Percentiles rank a stretch among this genome's conserved stretches.
Evolutionary conservation across 1,140 invertebrate species (phyloP).

Genomic region (Sminthurides bifidus): DNA sequence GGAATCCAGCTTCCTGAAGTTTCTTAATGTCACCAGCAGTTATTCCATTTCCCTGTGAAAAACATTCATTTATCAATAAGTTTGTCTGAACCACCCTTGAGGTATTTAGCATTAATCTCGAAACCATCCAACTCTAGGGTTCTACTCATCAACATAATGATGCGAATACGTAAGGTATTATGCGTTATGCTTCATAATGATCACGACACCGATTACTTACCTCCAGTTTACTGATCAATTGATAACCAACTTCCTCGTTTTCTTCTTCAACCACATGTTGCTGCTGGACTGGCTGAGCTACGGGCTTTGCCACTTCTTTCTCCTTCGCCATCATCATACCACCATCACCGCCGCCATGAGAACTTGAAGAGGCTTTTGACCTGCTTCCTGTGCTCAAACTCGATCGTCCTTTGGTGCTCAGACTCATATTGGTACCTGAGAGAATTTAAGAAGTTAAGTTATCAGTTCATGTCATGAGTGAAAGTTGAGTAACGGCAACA

Average conservation of each 20-base stretch:
- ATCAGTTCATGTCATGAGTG: too few species aligned
- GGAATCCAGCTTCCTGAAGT: conserved; percentile 78
- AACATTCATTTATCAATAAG: not conserved
- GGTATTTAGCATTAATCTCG: not conserved
- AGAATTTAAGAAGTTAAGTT: too few species aligned
- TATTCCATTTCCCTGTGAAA: conserved; percentile 52
- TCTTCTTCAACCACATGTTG: too few species aligned
- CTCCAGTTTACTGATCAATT: conserved; percentile 48
- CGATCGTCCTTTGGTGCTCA: not conserved
- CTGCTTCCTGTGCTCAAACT: not conserved
- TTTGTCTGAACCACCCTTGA: not conserved
- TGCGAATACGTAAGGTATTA: too few species aligned
- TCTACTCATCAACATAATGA: conserved; percentile 10
- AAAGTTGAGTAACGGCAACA: too few species aligned
- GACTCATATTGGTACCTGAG: too few species aligned
- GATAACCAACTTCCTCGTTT: conserved; percentile 48
- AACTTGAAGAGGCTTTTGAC: too few species aligned
- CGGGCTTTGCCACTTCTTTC: too few species aligned
- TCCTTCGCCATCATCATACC: too few species aligned
- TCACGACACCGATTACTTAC: conserved; percentile 35
- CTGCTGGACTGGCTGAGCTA: too few species aligned
- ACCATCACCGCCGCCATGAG: too few species aligned
- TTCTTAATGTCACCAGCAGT: conserved; percentile 84
- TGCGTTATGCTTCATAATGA: not conserved
- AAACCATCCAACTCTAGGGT: not conserved